phyloP scores from a whole-genome alignment of 2,797 vertebrate genomes.

The Mus caroli region DNA sequence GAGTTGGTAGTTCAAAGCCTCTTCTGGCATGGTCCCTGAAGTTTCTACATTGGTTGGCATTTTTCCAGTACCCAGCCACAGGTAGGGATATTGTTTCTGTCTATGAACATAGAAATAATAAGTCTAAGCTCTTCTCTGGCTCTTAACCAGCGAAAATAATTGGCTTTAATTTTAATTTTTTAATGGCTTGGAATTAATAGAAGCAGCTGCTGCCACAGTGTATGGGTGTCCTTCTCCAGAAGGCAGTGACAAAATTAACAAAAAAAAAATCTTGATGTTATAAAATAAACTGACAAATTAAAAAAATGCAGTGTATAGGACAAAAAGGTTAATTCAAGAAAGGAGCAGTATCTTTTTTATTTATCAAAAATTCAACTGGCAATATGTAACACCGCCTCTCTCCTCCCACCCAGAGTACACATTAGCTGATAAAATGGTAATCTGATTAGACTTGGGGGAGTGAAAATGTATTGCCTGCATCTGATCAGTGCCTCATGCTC shows the following conservation, averaged over 20 bases:
- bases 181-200: constrained; percentile 92
- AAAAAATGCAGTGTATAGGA: constrained; percentile 89
- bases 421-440: constrained; percentile 68
- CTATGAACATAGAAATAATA: constrained; percentile 93
- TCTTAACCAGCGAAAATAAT: constrained; percentile 92
- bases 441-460: constrained; percentile 44
- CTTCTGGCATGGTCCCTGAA: background rate
- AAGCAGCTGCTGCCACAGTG: constrained; percentile 91
- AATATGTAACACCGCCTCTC: constrained; percentile 86
- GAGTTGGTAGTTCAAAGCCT: background rate
- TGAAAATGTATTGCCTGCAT: constrained; percentile 60
- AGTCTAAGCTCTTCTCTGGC: constrained; percentile 88
- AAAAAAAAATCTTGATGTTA: background rate
- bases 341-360: constrained; percentile 88
- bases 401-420: constrained; percentile 67
- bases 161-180: constrained; percentile 94
- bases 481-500: constrained; percentile 30
- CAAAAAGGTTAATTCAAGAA: constrained; percentile 91
- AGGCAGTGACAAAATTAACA: constrained; percentile 86
- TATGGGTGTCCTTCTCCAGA: constrained; percentile 91
- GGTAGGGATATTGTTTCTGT: constrained; percentile 92
- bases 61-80: constrained; percentile 87
- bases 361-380: constrained; percentile 88
- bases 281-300: constrained; percentile 86
- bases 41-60: constrained; percentile 1